phyloP scores from a whole-genome alignment of 92 coral and sea anemone genomes.

The Anthopleura xanthogrammica region DNA sequence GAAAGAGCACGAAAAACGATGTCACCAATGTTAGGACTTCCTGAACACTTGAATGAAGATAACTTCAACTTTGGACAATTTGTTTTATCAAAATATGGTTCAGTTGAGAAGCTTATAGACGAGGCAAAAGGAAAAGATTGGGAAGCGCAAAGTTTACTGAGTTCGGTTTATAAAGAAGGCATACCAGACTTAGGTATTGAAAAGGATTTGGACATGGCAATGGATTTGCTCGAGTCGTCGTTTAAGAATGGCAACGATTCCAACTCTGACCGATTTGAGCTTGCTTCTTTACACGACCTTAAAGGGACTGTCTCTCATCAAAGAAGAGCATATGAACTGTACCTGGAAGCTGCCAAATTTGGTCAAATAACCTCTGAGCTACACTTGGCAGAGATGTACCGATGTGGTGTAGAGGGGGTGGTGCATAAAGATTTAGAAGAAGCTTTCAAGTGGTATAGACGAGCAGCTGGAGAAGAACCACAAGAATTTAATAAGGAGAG shows the following conservation, averaged over 20 bases:
- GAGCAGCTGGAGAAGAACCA: constrained; percentile 64
- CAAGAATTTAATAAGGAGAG: not conserved
- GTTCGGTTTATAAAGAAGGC: constrained; percentile 40
- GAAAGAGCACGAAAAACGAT: not conserved
- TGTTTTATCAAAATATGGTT: not conserved
- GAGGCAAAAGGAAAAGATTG: not conserved
- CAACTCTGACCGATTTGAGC: not conserved
- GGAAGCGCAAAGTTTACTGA: constrained; percentile 43
- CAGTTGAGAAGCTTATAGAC: not conserved
- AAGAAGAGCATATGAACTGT: constrained; percentile 56
- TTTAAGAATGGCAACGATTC: constrained; percentile 4
- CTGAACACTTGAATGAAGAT: too few species aligned
- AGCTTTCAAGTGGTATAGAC: constrained; percentile 64
- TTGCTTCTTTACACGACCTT: constrained; percentile 49
- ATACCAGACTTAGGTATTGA: constrained; percentile 13
- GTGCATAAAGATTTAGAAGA: constrained; percentile 50
- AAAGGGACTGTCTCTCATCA: constrained; percentile 28
- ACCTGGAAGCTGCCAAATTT: constrained; percentile 46
- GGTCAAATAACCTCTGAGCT: constrained; percentile 36
- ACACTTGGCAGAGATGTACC: constrained; percentile 55
- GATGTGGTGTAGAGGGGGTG: constrained; percentile 53
- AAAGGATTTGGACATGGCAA: constrained; percentile 51
- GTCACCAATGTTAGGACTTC: constrained; percentile 7
- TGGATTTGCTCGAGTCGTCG: constrained; percentile 53
- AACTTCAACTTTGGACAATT: not conserved